Evolutionary conservation across 1,140 invertebrate genomes (phyloP), one percentile per base, ranked within the genome.

Genomic region (Agrilus planipennis): DNA sequence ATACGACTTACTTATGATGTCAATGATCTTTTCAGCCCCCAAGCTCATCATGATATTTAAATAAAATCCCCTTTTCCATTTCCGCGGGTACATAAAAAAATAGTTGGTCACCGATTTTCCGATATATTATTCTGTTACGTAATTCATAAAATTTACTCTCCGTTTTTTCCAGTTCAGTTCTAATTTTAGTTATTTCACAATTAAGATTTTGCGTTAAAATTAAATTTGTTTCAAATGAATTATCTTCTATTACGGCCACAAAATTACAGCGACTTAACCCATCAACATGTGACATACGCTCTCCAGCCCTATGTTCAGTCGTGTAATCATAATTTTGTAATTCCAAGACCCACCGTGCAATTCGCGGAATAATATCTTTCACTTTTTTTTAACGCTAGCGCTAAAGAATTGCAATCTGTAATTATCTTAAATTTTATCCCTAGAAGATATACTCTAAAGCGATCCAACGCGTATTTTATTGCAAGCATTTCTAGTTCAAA

Each of bases 401-500:
- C 11, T n/a, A 44, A 25, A 20, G 19, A 34, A 19, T 44, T 21
- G 39, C 57, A 63, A 39, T 59, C 60, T 0, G 55, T 62, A 2
- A 60, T 42, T 10, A 71, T 62, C 36, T 65, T 60, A 49, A 68
- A 67, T 11, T 57, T 36, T 32, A 51, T 62, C 5, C 61, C 61
- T 16, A 60, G 49, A 21, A 73, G 45, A 49, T 68, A 75, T 14
- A 55, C 41, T 41, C 58, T 35, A 46, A 70, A 71, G 27, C 65
- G 58, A 38, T 64, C 53, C 4, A 73, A 45, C 1, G 62, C 64
- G 48, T 58, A 59, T 4, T 69, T 51, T 10, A 72, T 60, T 2
- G 68, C 65, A 16, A 74, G 43, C n/a, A 56, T 58, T 53, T 73
- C 65, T 29, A 65, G 45, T 43, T 72, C 61, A 36, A 63, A 65